Conservation (phyloP, 2,888 invertebrate genomes). For the Agriopis aurantiaria region DNA sequence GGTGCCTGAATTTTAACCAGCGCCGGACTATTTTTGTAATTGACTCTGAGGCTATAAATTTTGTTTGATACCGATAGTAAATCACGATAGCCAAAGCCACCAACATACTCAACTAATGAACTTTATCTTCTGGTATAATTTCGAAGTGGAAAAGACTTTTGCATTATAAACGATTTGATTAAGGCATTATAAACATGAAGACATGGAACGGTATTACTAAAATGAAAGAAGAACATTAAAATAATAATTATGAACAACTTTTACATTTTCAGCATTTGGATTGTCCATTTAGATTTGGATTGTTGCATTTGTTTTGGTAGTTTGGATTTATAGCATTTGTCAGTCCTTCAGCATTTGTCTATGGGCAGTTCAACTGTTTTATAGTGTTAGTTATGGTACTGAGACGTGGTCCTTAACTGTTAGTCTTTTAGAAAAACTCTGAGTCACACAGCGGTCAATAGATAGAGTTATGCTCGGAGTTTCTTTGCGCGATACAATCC, state of each 20-base stretch:
- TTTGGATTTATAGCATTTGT: too few relatives aligned
- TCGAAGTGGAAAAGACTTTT: neutral
- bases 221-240: neutral
- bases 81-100: conserved; percentile 29
- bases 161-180: neutral
- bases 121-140: conserved; percentile 27
- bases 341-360: too few relatives aligned
- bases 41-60: conserved; percentile 33
- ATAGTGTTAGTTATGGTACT: too few relatives aligned
- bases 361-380: too few relatives aligned
- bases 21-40: conserved; percentile 36
- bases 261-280: too few relatives aligned
- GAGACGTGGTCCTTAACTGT: too few relatives aligned
- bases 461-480: too few relatives aligned
- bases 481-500: too few relatives aligned
- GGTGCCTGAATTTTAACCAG: conserved; percentile 43
- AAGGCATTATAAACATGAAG: neutral
- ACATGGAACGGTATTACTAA: neutral
- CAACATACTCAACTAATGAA: conserved; percentile 32
- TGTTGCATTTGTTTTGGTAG: too few relatives aligned
- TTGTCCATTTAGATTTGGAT: too few relatives aligned
- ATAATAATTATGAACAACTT: neutral
- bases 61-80: conserved; percentile 29
- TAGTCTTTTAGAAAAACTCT: too few relatives aligned
- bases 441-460: too few relatives aligned